Percentiles rank a stretch among this genome's conserved stretches.
These are phyloP conservation scores for Menura novaehollandiae DNA, from an alignment of 2,113 vertebrate species.

Conservation along the genomic window DNA sequence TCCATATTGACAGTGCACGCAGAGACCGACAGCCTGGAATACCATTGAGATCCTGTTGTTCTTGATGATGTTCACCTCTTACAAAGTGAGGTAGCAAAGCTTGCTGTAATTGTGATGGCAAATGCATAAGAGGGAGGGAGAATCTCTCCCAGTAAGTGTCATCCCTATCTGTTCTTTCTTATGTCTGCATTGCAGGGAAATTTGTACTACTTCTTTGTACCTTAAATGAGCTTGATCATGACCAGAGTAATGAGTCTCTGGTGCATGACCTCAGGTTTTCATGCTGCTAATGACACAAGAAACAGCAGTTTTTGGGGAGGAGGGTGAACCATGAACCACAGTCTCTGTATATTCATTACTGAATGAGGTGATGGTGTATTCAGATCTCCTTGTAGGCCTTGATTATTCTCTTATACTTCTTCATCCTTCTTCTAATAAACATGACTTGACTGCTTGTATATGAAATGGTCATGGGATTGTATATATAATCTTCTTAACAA, in stretches of 20 bases:
- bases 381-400: background rate
- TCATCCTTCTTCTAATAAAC: background rate
- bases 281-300: background rate
- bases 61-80: background rate
- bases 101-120: background rate
- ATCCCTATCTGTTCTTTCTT: background rate
- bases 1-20: background rate
- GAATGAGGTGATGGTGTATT: background rate
- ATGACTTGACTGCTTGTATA: background rate
- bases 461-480: background rate
- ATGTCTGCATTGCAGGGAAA: background rate
- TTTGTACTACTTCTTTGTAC: background rate
- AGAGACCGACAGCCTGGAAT: fast-evolving
- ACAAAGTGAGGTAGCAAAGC: background rate
- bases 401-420: background rate
- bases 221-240: background rate
- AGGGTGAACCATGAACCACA: background rate
- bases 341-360: background rate
- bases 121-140: background rate
- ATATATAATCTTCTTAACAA: background rate
- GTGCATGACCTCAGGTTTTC: background rate
- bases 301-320: background rate
- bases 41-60: background rate
- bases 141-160: background rate
- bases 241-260: background rate